Percentiles rank a stretch among this genome's conserved stretches.
These are phyloP conservation scores for Dolichomitus sp. DNA, from an alignment of 2,888 invertebrate genomes.

Conservation along the genomic window DNA sequence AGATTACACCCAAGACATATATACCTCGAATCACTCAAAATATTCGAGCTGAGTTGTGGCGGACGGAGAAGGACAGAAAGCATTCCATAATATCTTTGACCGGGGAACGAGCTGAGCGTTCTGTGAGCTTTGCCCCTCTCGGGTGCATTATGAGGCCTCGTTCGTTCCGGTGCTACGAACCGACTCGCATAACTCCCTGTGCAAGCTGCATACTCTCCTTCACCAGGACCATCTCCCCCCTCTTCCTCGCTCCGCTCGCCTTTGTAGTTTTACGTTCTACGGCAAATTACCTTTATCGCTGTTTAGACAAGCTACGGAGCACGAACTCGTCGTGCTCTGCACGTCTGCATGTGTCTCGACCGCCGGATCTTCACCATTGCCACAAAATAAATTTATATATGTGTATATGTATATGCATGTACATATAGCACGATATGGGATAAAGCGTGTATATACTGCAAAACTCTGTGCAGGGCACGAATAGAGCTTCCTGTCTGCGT, in stretches of 20 bases:
- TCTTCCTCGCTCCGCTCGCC: conserved; percentile 55
- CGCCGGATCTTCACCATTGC: conserved; percentile 44
- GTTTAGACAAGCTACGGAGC: conserved; percentile 74
- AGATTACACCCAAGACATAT: conserved; percentile 45
- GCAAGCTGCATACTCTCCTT: conserved; percentile 23
- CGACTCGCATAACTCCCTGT: conserved; percentile 61
- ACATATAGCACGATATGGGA: background rate
- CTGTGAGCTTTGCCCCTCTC: conserved; percentile 48
- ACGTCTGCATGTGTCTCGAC: conserved; percentile 39
- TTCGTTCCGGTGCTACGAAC: conserved; percentile 67
- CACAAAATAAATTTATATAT: conserved; percentile 46
- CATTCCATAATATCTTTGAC: conserved; percentile 61
- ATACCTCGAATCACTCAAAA: conserved; percentile 53
- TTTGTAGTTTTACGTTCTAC: conserved; percentile 76
- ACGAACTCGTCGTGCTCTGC: conserved; percentile 64
- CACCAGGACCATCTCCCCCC: conserved; percentile 15
- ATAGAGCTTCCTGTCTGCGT: conserved; percentile 1
- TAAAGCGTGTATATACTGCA: background rate
- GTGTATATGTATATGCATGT: conserved; percentile 1
- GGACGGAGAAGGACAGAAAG: conserved; percentile 10
- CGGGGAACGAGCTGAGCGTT: conserved; percentile 32
- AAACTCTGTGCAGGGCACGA: background rate
- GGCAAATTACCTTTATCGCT: conserved; percentile 77
- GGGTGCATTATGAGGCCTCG: conserved; percentile 66
- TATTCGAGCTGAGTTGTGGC: conserved; percentile 1